phyloP scores from a whole-genome alignment of 2,888 invertebrate species.

The Melanostoma scalare region DNA sequence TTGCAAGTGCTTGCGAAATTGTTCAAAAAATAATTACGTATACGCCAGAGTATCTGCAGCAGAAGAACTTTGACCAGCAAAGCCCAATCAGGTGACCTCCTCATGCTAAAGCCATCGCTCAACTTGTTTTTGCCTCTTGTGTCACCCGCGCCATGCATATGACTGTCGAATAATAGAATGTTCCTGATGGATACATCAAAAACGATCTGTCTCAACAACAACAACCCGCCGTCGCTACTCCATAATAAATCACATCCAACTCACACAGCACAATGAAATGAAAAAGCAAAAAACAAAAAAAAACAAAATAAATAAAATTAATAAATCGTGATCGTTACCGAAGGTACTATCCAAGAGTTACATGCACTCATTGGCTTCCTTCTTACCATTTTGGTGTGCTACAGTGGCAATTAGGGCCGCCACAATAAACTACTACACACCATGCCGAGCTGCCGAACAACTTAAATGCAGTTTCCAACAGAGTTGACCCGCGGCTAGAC shows the following conservation, averaged over 20 bases:
- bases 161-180: slow-evolving; percentile 45
- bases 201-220: slow-evolving; percentile 28
- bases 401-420: slow-evolving; percentile 67
- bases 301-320: slow-evolving; percentile 39
- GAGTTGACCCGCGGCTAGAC: slow-evolving; percentile 72
- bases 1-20: slow-evolving; percentile 45
- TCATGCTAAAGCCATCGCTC: slow-evolving; percentile 46
- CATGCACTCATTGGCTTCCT: slow-evolving; percentile 59
- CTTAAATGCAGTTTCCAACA: slow-evolving; percentile 65
- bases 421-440: slow-evolving; percentile 54
- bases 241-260: slow-evolving; percentile 58
- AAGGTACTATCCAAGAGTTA: slow-evolving; percentile 44
- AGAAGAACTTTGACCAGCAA: slow-evolving; percentile 66
- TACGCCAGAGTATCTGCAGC: slow-evolving; percentile 50
- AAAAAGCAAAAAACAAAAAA: slow-evolving; percentile 6
- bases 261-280: slow-evolving; percentile 26
- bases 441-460: slow-evolving; percentile 45
- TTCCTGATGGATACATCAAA: slow-evolving; percentile 52
- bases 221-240: neutral
- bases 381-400: slow-evolving; percentile 51
- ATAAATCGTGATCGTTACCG: slow-evolving; percentile 71
- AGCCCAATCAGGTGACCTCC: slow-evolving; percentile 53
- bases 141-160: slow-evolving; percentile 7
- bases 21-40: slow-evolving; percentile 53
- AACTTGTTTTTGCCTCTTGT: slow-evolving; percentile 38